Conservation (phyloP, 1,140 invertebrate genomes). For the Ephestia elutella region DNA sequence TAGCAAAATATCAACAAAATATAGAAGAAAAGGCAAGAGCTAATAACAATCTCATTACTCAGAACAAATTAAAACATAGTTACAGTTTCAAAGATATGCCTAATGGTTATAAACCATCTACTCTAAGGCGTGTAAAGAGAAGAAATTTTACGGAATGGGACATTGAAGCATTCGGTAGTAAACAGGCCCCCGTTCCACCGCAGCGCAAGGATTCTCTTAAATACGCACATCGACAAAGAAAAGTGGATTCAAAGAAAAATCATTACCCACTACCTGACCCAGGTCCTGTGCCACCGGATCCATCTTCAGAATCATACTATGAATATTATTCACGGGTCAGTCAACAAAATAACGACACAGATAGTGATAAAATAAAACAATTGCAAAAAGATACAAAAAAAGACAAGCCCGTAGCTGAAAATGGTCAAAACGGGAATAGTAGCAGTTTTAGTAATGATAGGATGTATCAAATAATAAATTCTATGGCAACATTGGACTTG, state of each 20-base stretch:
- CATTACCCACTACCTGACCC: slow-evolving; percentile 62
- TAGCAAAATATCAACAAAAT: slow-evolving; percentile 77
- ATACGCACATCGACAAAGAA: slow-evolving; percentile 69
- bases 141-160: slow-evolving; percentile 75
- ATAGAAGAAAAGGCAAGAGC: slow-evolving; percentile 75
- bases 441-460: slow-evolving; percentile 49
- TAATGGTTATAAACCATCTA: slow-evolving; percentile 76
- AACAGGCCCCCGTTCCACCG: slow-evolving; percentile 61
- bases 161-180: slow-evolving; percentile 58
- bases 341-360: slow-evolving; percentile 70
- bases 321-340: slow-evolving; percentile 72
- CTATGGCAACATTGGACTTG: slow-evolving; percentile 68
- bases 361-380: slow-evolving; percentile 66
- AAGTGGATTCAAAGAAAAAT: slow-evolving; percentile 62
- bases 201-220: slow-evolving; percentile 70
- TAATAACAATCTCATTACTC: slow-evolving; percentile 62
- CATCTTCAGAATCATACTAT: slow-evolving; percentile 70
- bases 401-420: slow-evolving; percentile 32
- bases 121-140: slow-evolving; percentile 70
- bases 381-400: slow-evolving; percentile 54
- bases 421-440: slow-evolving; percentile 35
- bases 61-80: slow-evolving; percentile 71
- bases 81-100: slow-evolving; percentile 75
- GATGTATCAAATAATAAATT: slow-evolving; percentile 67
- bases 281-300: slow-evolving; percentile 58